Percentiles rank a stretch among this genome's conserved stretches.
phyloP scores from a whole-genome alignment of 1,140 invertebrate genomes.

The Ostrea edulis region DNA sequence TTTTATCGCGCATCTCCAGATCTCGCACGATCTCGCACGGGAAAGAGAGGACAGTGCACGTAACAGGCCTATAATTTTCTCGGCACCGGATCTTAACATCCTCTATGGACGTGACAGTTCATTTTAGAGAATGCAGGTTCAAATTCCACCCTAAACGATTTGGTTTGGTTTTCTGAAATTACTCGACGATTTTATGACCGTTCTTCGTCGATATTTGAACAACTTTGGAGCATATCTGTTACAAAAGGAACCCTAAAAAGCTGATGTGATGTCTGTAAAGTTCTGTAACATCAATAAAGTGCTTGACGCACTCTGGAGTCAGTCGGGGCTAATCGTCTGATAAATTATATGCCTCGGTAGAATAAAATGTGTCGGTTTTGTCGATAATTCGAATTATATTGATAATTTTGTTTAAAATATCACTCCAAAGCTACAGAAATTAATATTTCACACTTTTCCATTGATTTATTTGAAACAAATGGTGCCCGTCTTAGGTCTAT shows the following conservation, averaged over 20 bases:
- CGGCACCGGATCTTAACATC: slow-evolving; percentile 32
- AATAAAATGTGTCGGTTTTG: slow-evolving; percentile 37
- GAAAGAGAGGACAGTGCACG: slow-evolving; percentile 31
- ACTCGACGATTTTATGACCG: slow-evolving; percentile 23
- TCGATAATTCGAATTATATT: slow-evolving; percentile 39
- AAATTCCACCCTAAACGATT: slow-evolving; percentile 35
- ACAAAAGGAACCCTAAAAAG: slow-evolving; percentile 18
- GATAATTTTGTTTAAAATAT: slow-evolving; percentile 38
- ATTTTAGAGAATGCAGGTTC: slow-evolving; percentile 38
- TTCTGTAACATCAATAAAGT: slow-evolving; percentile 13
- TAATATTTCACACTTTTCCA: slow-evolving; percentile 34
- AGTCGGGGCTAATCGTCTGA: slow-evolving; percentile 20
- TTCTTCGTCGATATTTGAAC: background rate
- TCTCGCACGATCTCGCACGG: slow-evolving; percentile 20
- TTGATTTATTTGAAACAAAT: slow-evolving; percentile 40
- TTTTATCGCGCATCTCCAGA: slow-evolving; percentile 30
- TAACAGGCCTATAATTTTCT: slow-evolving; percentile 36
- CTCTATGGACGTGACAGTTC: slow-evolving; percentile 32
- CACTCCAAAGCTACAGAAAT: slow-evolving; percentile 36
- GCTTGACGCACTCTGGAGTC: slow-evolving; percentile 9
- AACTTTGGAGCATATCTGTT: slow-evolving; percentile 18
- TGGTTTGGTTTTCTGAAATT: slow-evolving; percentile 21
- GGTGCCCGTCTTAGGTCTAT: background rate
- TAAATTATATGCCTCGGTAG: slow-evolving; percentile 35
- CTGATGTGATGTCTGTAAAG: slow-evolving; percentile 7